Base-by-base conservation (phyloP, 2,797 vertebrate genomes). In the Tinamus major region DNA sequence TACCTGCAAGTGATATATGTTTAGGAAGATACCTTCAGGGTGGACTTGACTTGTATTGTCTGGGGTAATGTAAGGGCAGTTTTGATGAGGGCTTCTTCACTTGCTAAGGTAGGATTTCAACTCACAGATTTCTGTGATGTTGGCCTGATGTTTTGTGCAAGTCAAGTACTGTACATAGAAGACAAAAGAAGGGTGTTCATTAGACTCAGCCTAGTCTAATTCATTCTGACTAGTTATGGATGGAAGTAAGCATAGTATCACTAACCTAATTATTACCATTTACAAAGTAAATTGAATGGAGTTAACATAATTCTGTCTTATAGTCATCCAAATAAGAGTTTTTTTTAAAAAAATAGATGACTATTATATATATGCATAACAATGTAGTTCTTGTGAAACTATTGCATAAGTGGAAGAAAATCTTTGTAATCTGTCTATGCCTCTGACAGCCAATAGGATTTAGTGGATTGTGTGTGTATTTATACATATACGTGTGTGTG, bases 271-370 rank as follows among this genome's bases (percentile, higher is more conserved):
- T 62, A n/a, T 37, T 69, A 14, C 15, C 55, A 29, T 63, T 83
- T 39, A 26, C 4, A 0, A 20, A 58, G 56, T 23, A 67, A 51
- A 37, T 29, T 63, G 65, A 71, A 61, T 13, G 31, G 4, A 31
- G 3, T 31, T 33, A 81, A 10, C 0, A 0, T 69, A 16, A 9
- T 48, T 81, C 41, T 72, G 24, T 48, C 61, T 56, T 56, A 56
- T n/a, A 55, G 31, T 56, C 18, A 23, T 21, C 0, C 5, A n/a
- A 69, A 24, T 46, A 24, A 49, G 44, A 92, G 41, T 48, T 10
- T 2, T 24, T 8, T 42, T 65, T n/a, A n/a, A n/a, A 14, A 31
- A 42, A 21, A 39, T 1, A 70, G n/a, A 42, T 49, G 13, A 26
- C 13, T 7, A 49, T 49, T 12, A 49, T 49, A 49, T 49, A 13